These are phyloP conservation scores for Pontoporia blainvillei DNA, from an alignment of 2,113 vertebrate genomes.

Conservation along the genomic window DNA sequence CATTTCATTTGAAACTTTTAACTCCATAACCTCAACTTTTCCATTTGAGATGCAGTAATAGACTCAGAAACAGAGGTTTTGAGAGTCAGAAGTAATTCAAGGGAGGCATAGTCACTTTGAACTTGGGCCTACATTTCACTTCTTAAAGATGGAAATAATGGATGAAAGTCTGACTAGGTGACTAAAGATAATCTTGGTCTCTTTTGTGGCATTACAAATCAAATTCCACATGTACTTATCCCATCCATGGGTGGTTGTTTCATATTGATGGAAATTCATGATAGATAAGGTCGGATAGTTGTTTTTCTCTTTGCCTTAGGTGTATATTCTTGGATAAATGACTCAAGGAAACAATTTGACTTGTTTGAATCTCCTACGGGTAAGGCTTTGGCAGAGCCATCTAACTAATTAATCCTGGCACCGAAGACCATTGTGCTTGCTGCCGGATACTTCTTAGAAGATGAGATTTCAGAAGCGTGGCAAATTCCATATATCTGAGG, in stretches of 20 bases:
- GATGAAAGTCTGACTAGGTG: background rate
- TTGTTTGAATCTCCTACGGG: background rate
- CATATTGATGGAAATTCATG: background rate
- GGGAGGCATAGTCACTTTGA: background rate
- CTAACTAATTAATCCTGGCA: background rate
- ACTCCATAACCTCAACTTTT: background rate
- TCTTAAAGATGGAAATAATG: background rate
- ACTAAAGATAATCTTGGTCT: background rate
- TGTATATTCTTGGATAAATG: background rate
- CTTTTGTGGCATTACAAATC: background rate
- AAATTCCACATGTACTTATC: background rate
- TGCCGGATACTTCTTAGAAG: background rate
- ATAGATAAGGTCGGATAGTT: background rate
- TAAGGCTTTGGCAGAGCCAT: background rate
- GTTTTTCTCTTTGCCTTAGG: background rate
- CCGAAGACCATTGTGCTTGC: background rate
- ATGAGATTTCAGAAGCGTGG: background rate
- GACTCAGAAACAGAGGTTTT: background rate
- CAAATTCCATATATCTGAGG: background rate
- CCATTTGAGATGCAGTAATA: background rate
- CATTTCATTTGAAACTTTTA: background rate
- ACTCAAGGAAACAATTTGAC: background rate
- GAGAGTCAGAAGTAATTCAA: background rate
- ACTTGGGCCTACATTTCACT: background rate
- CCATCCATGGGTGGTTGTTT: background rate